These are phyloP conservation scores for Anthrax anthrax DNA, from an alignment of 2,888 invertebrate genomes.

Conservation along the genomic window DNA sequence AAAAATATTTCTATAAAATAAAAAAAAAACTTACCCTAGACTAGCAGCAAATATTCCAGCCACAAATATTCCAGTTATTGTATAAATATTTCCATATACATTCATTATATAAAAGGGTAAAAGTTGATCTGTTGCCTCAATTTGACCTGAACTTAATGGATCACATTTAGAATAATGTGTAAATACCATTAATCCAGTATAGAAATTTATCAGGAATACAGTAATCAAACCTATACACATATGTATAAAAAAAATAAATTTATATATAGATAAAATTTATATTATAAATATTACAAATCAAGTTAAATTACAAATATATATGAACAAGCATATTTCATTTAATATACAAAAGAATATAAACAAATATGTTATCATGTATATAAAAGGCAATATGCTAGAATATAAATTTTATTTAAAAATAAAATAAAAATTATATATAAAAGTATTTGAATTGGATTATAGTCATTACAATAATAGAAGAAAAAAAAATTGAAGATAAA, in stretches of 20 bases:
- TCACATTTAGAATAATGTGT: constrained; percentile 73
- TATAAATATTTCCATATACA: constrained; percentile 56
- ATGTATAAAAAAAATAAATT: constrained; percentile 1
- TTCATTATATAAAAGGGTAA: constrained; percentile 83
- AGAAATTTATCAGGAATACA: constrained; percentile 75
- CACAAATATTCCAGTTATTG: constrained; percentile 84
- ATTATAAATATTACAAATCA: no score
- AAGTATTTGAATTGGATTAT: no score
- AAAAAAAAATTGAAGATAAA: no score
- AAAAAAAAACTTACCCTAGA: constrained; percentile 53
- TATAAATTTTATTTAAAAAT: no score
- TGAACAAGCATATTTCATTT: background rate
- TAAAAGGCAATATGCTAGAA: no score
- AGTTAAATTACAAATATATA: no score
- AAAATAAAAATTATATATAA: no score
- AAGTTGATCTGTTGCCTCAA: constrained; percentile 62
- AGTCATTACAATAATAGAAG: no score
- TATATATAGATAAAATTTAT: no score
- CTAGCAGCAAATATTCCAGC: constrained; percentile 93
- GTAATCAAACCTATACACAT: constrained; percentile 48
- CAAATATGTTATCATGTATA: background rate
- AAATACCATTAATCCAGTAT: constrained; percentile 75
- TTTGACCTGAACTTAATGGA: constrained; percentile 55
- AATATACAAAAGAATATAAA: background rate
- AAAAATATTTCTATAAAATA: no score